Evolutionary conservation across 2,797 vertebrate genomes (phyloP).

Genomic region (Gymnothorax reevesii): DNA sequence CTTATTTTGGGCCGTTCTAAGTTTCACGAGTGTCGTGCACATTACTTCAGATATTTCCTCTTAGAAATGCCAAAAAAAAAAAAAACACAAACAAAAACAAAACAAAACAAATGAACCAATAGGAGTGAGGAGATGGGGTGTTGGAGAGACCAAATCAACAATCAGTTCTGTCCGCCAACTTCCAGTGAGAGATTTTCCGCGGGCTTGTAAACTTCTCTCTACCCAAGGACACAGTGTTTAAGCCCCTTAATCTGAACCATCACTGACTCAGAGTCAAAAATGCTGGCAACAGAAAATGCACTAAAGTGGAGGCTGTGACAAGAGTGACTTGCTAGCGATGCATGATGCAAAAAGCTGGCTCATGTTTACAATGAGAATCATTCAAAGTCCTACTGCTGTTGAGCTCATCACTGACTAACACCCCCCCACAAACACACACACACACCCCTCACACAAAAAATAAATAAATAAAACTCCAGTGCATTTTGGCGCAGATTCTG

Average conservation of each 20-base stretch:
- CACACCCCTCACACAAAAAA: neutral
- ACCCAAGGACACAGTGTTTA: neutral
- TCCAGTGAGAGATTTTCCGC: neutral
- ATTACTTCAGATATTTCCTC: neutral
- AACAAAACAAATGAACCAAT: too few relatives aligned
- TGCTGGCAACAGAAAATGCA: neutral
- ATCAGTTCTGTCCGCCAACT: neutral
- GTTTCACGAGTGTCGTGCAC: neutral
- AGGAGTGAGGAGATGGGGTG: neutral
- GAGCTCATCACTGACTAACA: neutral
- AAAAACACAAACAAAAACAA: too few relatives aligned
- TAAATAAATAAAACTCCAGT: neutral
- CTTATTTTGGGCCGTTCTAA: neutral
- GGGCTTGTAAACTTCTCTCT: neutral
- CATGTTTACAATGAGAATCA: neutral
- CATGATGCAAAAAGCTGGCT: constrained; percentile 11
- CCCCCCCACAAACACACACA: too few relatives aligned
- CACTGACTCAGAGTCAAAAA: neutral
- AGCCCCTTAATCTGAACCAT: neutral
- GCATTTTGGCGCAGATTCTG: neutral
- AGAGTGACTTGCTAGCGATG: constrained; percentile 12
- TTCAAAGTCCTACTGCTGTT: constrained; percentile 5
- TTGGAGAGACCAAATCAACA: neutral
- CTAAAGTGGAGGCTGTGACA: neutral
- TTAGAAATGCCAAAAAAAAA: neutral